A percentile compares a stretch with the other conserved stretches of the same genome.
Conservation (phyloP, 64 coral and sea anemone species). For the Montipora capricornis region DNA sequence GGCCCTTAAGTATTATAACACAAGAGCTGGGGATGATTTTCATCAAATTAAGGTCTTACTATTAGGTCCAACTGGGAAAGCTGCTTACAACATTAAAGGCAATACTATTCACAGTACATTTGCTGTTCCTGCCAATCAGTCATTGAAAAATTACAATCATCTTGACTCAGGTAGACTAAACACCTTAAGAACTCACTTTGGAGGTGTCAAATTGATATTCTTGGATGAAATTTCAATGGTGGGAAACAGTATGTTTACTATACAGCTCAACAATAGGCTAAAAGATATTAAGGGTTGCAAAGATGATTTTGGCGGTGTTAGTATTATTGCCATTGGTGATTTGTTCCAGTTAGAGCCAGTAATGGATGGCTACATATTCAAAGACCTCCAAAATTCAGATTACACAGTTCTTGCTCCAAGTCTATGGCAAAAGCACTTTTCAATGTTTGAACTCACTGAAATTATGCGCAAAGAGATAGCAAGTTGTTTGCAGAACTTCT, state of each 20-base stretch:
- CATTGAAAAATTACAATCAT: constrained; percentile 53
- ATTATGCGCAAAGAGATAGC: too few relatives aligned
- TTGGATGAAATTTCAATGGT: constrained; percentile 42
- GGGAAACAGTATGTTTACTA: constrained; percentile 42
- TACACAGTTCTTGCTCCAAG: too few relatives aligned
- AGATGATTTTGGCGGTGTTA: too few relatives aligned
- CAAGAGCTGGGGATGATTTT: not conserved
- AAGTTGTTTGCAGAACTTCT: too few relatives aligned
- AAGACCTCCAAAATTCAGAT: too few relatives aligned
- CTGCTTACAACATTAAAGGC: constrained; percentile 62
- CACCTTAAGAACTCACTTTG: constrained; percentile 47
- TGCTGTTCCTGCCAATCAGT: constrained; percentile 19
- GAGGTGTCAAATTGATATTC: constrained; percentile 53
- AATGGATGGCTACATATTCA: constrained; percentile 65
- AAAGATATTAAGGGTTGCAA: not conserved
- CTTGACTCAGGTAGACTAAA: constrained; percentile 65
- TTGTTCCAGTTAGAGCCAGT: constrained; percentile 73
- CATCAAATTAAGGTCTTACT: constrained; percentile 14
- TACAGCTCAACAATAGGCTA: constrained; percentile 55
- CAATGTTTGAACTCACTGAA: too few relatives aligned
- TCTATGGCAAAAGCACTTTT: too few relatives aligned
- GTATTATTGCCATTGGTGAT: constrained; percentile 62
- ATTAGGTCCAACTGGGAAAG: constrained; percentile 59
- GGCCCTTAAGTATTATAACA: constrained; percentile 9
- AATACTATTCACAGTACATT: constrained; percentile 8